These are phyloP conservation scores for Steinernema carpocapsae DNA, from an alignment of 2,888 invertebrate genomes.

Conservation along the genomic window DNA sequence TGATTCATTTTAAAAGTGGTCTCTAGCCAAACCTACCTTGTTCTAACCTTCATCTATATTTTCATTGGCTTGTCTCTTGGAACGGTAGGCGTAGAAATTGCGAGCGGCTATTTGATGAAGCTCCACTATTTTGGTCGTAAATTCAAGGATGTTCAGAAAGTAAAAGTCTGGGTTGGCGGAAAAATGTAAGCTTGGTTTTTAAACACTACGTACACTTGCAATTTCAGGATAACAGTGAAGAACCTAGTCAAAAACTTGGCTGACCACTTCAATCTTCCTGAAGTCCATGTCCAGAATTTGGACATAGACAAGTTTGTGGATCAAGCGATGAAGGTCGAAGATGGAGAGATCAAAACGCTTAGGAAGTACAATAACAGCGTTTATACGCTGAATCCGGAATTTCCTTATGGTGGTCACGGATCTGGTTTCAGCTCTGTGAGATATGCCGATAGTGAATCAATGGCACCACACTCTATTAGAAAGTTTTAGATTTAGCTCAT, in stretches of 20 bases:
- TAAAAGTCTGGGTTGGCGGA: slow-evolving; percentile 67
- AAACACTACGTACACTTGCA: neutral
- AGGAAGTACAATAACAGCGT: slow-evolving; percentile 36
- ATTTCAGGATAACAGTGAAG: slow-evolving; percentile 58
- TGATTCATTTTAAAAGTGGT: neutral
- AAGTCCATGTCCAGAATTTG: slow-evolving; percentile 56
- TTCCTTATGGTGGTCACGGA: too few species aligned
- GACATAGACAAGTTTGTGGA: slow-evolving; percentile 62
- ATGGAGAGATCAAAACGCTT: slow-evolving; percentile 56
- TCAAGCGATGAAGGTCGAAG: slow-evolving; percentile 60
- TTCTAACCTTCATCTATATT: neutral
- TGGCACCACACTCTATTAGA: too few species aligned
- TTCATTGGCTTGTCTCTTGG: neutral
- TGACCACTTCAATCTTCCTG: slow-evolving; percentile 62
- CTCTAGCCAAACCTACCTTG: neutral
- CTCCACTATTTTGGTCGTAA: slow-evolving; percentile 59
- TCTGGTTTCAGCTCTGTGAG: too few species aligned
- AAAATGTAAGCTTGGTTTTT: slow-evolving; percentile 45
- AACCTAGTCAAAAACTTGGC: slow-evolving; percentile 63
- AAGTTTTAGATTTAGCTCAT: too few species aligned
- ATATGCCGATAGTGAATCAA: too few species aligned
- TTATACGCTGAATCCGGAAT: too few species aligned
- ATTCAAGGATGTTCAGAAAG: slow-evolving; percentile 65
- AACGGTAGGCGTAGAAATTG: neutral
- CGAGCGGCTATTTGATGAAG: neutral